Evolutionary conservation across 2,888 invertebrate genomes (phyloP), one percentile per base, ranked within the genome.

Genomic region (Myathropa florea): DNA sequence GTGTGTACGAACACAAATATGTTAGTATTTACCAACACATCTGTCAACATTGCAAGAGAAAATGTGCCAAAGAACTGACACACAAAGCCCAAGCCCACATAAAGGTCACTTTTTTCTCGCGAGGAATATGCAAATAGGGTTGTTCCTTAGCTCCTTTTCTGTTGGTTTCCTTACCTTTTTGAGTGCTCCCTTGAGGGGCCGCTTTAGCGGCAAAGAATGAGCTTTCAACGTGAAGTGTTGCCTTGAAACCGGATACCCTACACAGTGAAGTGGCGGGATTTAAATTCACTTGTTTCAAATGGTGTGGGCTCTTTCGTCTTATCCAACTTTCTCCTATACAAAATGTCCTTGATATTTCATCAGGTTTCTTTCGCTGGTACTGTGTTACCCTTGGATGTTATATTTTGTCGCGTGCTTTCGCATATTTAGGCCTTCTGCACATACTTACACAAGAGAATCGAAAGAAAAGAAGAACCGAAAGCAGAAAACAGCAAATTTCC

Each of bases 401-500:
- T 76, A 65, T 67, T 80, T 84, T 85, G 72, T 85, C 81, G 72
- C 85, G 85, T 85, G 77, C 77, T 85, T 85, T 77, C 76, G 84
- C 77, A 85, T 80, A 76, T 80, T 83, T 79, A 79, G 73, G 59
- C 53, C 26, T 73, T 21, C 67, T 6, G 23, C 14, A n/a, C 64
- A 63, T 10, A 61, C 53, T 59, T 10, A 24, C 23, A 3, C 12
- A 55, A 67, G 33, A 21, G 26, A 18, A 2, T 6, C 1, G 21
- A 12, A 23, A n/a, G 9, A 18, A 60, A 33, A 9, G 53, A 53
- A 4, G 12, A 23, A 55, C 21, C 55, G 21, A 55, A 14, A 39
- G 21, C 36, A 23, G 65, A 59, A 26, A 57, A 28, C 55, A 57
- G 55, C 26, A 61, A 46, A 70, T 68, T 57, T 33, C 12, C 55